Conservation (phyloP, 30 jellyfish, hydroid and myxozoan species). For the Nemopilema nomurai region DNA sequence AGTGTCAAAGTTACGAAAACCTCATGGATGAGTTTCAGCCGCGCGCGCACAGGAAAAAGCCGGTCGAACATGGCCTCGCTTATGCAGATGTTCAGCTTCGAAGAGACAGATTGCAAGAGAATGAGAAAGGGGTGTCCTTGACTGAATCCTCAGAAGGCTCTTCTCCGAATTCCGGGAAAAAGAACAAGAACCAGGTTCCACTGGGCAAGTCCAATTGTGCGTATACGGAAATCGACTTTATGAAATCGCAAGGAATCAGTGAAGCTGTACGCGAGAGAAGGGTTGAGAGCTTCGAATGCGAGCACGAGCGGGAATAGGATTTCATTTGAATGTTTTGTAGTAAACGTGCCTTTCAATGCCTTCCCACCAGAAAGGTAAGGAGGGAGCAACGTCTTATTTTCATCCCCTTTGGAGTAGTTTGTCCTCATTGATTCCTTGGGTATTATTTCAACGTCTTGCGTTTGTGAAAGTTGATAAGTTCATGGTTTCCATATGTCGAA, state of each 20-base stretch:
- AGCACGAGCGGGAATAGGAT: background rate
- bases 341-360: too few relatives aligned
- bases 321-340: background rate
- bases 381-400: too few relatives aligned
- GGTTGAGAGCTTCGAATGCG: constrained; percentile 39
- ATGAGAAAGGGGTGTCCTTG: background rate
- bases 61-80: constrained; percentile 32
- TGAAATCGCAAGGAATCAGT: constrained; percentile 58
- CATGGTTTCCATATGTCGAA: too few relatives aligned
- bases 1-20: constrained; percentile 44
- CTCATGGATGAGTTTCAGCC: constrained; percentile 48
- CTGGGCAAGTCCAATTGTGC: constrained; percentile 30
- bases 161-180: constrained; percentile 8
- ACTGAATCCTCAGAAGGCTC: background rate
- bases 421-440: too few relatives aligned
- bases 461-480: too few relatives aligned
- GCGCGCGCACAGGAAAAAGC: constrained; percentile 31
- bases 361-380: too few relatives aligned
- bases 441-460: too few relatives aligned
- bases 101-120: background rate
- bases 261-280: constrained; percentile 66
- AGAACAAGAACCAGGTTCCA: constrained; percentile 21
- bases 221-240: constrained; percentile 67
- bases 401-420: too few relatives aligned
- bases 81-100: constrained; percentile 31